These are phyloP conservation scores for Lepidurus apus DNA, from an alignment of 1,140 invertebrate genomes.

Conservation along the genomic window DNA sequence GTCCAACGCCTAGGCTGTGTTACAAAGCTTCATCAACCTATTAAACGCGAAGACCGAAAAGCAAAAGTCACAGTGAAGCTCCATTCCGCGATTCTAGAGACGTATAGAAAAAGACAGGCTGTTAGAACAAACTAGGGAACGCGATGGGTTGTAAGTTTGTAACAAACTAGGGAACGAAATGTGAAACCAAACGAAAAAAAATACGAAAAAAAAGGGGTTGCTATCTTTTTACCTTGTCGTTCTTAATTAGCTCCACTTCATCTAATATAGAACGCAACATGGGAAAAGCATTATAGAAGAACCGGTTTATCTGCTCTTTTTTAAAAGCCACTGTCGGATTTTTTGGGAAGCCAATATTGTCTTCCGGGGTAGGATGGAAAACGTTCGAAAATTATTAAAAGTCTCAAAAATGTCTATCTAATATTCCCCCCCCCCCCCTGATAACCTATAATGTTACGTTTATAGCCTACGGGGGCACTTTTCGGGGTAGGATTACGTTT, in stretches of 20 bases:
- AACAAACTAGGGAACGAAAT: not conserved
- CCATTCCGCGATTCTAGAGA: too few relatives aligned
- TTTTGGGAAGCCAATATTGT: not conserved
- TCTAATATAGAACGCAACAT: slow-evolving; percentile 2
- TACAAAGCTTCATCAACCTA: too few relatives aligned
- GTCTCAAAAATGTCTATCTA: not conserved
- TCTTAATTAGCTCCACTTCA: not conserved
- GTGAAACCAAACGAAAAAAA: not conserved
- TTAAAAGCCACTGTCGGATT: not conserved
- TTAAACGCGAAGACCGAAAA: too few relatives aligned
- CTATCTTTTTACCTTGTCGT: not conserved
- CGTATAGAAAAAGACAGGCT: too few relatives aligned
- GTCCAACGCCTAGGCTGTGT: too few relatives aligned
- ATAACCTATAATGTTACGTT: not conserved
- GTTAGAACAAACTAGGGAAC: too few relatives aligned
- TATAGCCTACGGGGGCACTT: not conserved
- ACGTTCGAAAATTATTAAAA: not conserved
- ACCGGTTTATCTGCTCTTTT: not conserved
- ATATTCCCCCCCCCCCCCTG: not conserved
- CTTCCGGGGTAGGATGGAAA: not conserved
- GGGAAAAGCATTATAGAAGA: not conserved
- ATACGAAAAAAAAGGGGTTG: not conserved
- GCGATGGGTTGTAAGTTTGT: too few relatives aligned
- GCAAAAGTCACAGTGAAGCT: too few relatives aligned
- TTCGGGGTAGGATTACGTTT: not conserved